Evolutionary conservation across 1,140 invertebrate species (phyloP), one percentile per base, ranked within the genome.

Genomic region (Calycopis cecrops): DNA sequence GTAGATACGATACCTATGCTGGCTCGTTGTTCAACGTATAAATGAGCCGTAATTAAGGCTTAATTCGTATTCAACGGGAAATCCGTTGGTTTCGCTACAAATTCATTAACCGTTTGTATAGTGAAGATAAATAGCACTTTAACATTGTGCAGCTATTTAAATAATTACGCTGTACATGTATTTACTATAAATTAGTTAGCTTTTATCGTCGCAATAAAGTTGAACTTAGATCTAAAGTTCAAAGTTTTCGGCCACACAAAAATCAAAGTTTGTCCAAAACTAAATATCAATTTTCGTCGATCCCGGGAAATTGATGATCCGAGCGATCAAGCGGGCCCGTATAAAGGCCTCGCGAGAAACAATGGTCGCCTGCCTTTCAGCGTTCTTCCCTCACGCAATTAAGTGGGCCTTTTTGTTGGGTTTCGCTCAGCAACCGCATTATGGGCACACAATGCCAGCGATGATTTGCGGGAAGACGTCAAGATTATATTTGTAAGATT

Each of bases 231-330:
- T 2, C 21, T 28, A 28, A 3, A 28, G 6, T 6, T 28, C 21
- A 28, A 3, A 3, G 21, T 28, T 3, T 28, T 28, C 6, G 2
- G 21, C 21, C 6, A 28, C 21, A 2, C 21, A 28, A 28, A 28
- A 28, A 28, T 28, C 21, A 28, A 28, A 28, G 21, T 28, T 28
- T 6, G 21, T 28, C 21, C 14, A 60, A 64, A 73, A 69, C 72
- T 67, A 65, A 76, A 68, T 79, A 71, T 78, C 71, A 77, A 81
- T 79, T 64, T 66, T 59, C 72, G 76, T 79, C 75, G 76, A 80
- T 81, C 71, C 59, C 57, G 59, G 65, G 57, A 78, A 85, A 84
- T 84, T 86, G 81, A 86, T 86, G 83, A 83, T 77, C 83, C 77
- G 76, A 71, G 8, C 64, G 60, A 71, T 69, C 59, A 70, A 56